Evolutionary conservation across 2,113 vertebrate genomes (phyloP), one percentile per base, ranked within the genome.

Genomic region (Acanthochromis polyacanthus): DNA sequence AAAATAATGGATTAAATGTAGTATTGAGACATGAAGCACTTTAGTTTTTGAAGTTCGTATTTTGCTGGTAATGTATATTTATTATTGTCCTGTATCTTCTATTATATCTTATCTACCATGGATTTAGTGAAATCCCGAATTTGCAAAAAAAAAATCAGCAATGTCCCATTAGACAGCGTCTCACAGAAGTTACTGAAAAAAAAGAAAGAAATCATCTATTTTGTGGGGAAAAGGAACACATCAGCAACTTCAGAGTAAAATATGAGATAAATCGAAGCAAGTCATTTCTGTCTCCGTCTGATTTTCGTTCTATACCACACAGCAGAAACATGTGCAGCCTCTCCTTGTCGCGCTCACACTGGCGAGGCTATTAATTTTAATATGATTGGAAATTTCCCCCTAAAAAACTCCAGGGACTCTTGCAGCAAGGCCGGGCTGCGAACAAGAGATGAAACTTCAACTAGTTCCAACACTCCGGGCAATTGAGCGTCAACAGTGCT

Each of bases 371-470:
- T 86, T 88, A 22, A 80, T 82, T 83, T 73, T 74, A 76, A 90
- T 85, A 83, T 83, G 82, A 88, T 88, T 87, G 82, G 57, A 86
- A 81, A 81, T 74, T 81, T 76, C 66, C 81, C n/a, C 57, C 32
- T 7, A 23, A 56, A 72, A 82, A 81, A 71, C 84, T 81, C 83
- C 45, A 38, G 84, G 82, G 82, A 79, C 73, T 75, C 14, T 17
- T 8, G 17, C 50, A 80, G 69, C 45, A 36, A 28, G 67, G 65
- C 61, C 66, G 4, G 63, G 5, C 67, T 23, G 28, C 3, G 48
- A 80, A 82, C 59, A 79, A 82, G 81, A 86, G 67, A 78, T 66
- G 78, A 61, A 76, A 78, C 75, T 75, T 70, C 75, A 84, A 75
- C 81, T 82, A 65, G 48, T 76, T 84, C 74, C 68, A 58, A 62